These are phyloP conservation scores for Amphipoea lucens DNA, from an alignment of 2,888 invertebrate species.

Conservation along the genomic window DNA sequence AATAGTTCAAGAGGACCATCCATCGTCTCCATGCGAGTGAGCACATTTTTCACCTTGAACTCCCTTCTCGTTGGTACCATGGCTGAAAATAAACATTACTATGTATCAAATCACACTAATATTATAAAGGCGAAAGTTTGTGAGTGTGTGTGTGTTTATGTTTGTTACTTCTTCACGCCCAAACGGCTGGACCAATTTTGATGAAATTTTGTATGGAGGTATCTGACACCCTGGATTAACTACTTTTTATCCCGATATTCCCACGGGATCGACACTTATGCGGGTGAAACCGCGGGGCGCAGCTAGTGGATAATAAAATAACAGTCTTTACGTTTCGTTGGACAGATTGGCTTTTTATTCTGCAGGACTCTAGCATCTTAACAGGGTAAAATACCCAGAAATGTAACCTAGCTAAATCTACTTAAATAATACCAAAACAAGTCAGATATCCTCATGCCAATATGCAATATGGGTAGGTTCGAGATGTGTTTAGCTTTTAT, in stretches of 20 bases:
- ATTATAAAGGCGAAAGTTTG: too few species aligned
- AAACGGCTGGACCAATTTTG: too few species aligned
- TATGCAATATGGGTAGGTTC: background rate
- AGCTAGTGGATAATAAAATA: background rate
- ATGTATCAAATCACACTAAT: background rate
- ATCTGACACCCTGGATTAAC: too few species aligned
- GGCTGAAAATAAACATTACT: conserved; percentile 25
- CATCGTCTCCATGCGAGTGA: conserved; percentile 87
- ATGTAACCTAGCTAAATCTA: background rate
- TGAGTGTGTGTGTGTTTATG: too few species aligned
- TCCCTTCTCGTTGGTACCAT: conserved; percentile 48
- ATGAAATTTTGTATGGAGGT: too few species aligned
- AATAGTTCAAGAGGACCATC: conserved; percentile 92
- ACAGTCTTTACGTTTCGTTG: background rate
- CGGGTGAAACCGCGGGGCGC: too few species aligned
- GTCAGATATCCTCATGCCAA: background rate
- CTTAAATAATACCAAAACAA: background rate
- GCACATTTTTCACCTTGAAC: conserved; percentile 74
- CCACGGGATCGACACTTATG: too few species aligned
- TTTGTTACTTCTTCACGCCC: too few species aligned
- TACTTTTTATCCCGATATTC: too few species aligned
- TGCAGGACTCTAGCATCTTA: background rate
- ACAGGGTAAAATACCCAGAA: background rate
- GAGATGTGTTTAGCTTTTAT: background rate
- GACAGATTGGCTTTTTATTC: background rate